Conservation (phyloP, 2,797 vertebrate species). For the Enteromius trimaculatus region DNA sequence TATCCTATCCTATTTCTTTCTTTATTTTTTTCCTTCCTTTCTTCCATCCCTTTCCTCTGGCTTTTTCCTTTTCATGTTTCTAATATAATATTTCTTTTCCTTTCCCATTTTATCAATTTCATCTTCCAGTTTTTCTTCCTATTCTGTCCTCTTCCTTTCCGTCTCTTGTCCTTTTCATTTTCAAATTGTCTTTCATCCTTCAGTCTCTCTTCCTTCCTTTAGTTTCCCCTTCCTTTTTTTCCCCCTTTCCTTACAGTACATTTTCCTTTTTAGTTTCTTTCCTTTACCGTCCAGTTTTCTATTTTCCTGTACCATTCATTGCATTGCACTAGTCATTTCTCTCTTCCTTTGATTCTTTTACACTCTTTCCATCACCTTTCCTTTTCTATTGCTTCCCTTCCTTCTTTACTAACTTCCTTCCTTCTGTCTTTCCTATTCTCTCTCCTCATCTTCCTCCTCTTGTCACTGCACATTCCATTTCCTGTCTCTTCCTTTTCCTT, state of each 20-base stretch:
- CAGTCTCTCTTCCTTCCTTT: no score
- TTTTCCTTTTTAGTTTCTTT: background rate
- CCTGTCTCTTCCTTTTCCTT: background rate
- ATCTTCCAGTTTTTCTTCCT: background rate
- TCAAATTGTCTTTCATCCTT: background rate
- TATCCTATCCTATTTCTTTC: background rate
- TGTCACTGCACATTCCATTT: background rate
- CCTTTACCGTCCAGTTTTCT: background rate
- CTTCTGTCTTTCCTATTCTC: background rate
- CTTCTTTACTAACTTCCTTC: no score
- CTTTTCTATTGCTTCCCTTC: background rate
- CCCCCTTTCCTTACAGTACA: no score
- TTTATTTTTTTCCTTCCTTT: background rate
- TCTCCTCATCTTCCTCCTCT: background rate
- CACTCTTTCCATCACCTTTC: background rate
- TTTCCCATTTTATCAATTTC: background rate
- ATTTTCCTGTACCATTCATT: slow-evolving; percentile 41
- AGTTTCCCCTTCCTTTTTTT: slow-evolving; percentile 9
- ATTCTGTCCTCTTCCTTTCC: background rate
- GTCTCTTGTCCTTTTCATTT: background rate
- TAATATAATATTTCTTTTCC: slow-evolving; percentile 12
- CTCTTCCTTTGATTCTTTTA: background rate
- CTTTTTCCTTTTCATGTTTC: background rate
- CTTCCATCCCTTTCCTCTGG: background rate
- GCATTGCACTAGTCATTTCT: background rate